Conservation (phyloP, 35 echinoderm and acorn worm species). For the Heliocidaris tuberculata region DNA sequence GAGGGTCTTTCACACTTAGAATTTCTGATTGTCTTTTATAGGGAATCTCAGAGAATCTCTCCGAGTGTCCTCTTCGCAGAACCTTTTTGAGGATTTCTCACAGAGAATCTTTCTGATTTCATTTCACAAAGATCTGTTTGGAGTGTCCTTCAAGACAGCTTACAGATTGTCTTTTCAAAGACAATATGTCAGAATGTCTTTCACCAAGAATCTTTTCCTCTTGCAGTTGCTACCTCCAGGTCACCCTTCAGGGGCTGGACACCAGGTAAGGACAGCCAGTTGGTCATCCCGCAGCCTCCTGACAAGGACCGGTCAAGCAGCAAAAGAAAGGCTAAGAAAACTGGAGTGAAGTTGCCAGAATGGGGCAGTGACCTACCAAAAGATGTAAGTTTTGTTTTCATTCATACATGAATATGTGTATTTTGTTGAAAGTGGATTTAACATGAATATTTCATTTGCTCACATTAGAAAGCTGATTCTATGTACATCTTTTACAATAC, state of each 20-base stretch:
- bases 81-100: no score
- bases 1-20: no score
- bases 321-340: slow-evolving; percentile 49
- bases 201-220: not conserved
- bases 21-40: no score
- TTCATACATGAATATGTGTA: no score
- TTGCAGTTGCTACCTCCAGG: not conserved
- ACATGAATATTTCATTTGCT: no score
- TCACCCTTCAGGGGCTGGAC: slow-evolving; percentile 70
- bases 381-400: slow-evolving; percentile 72
- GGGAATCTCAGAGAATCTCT: no score
- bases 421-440: no score
- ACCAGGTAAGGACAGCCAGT: slow-evolving; percentile 2
- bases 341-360: slow-evolving; percentile 61
- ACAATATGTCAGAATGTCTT: no score
- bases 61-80: no score
- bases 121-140: not conserved
- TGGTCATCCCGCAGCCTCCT: slow-evolving; percentile 16
- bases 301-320: slow-evolving; percentile 13
- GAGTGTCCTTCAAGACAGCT: not conserved
- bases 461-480: no score
- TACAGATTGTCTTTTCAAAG: not conserved
- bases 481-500: no score
- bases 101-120: no score
- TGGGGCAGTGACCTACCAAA: slow-evolving; percentile 93